phyloP scores from a whole-genome alignment of 2,113 vertebrate species.

The Sebastes fasciatus region DNA sequence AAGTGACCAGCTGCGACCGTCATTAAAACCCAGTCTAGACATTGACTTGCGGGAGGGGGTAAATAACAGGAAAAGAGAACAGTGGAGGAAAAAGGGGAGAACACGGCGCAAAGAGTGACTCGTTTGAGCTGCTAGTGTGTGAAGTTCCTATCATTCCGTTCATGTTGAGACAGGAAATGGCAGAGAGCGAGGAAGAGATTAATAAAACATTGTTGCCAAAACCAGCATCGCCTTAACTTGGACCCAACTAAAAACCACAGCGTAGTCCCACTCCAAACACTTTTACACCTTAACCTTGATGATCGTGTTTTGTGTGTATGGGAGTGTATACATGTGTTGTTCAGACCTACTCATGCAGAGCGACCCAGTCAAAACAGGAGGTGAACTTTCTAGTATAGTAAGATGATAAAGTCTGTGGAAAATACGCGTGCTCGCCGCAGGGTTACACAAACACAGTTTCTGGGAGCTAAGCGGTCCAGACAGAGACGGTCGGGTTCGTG shows the following conservation, averaged over 20 bases:
- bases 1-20: slow-evolving; percentile 80
- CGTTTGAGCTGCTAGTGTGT: slow-evolving; percentile 57
- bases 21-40: slow-evolving; percentile 87
- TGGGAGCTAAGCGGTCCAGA: slow-evolving; percentile 35
- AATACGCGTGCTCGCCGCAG: slow-evolving; percentile 29
- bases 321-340: background rate
- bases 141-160: slow-evolving; percentile 85
- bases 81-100: slow-evolving; percentile 55
- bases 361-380: slow-evolving; percentile 44
- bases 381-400: background rate
- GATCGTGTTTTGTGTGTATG: background rate
- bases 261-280: slow-evolving; percentile 50
- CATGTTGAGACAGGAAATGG: slow-evolving; percentile 83
- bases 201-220: slow-evolving; percentile 76
- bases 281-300: slow-evolving; percentile 15
- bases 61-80: slow-evolving; percentile 58
- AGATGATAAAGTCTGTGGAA: slow-evolving; percentile 46
- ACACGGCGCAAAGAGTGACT: slow-evolving; percentile 35
- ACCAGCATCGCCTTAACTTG: slow-evolving; percentile 65
- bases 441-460: slow-evolving; percentile 50
- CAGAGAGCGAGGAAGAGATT: slow-evolving; percentile 68
- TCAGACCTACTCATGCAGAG: slow-evolving; percentile 34
- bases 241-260: slow-evolving; percentile 51
- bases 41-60: slow-evolving; percentile 77
- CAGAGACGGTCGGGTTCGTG: slow-evolving; percentile 22